phyloP scores from a whole-genome alignment of 2,113 vertebrate species.

The Nothobranchius furzeri region DNA sequence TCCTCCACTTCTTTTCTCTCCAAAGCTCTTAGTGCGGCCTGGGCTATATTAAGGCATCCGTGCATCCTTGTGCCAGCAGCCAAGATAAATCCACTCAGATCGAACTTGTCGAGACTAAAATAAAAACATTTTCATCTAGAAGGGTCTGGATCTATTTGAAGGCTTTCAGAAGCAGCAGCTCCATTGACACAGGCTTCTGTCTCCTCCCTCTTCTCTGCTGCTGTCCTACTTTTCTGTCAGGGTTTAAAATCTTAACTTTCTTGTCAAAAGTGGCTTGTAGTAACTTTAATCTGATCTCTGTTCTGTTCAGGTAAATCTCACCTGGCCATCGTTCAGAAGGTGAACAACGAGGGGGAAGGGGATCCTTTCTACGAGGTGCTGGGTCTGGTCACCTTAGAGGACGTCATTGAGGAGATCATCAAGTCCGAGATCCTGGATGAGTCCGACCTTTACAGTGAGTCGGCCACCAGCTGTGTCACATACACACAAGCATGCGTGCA shows the following conservation, averaged over 20 bases:
- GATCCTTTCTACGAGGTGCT: slow-evolving; percentile 88
- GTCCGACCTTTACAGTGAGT: slow-evolving; percentile 88
- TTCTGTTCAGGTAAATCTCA: slow-evolving; percentile 52
- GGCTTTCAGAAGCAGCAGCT: slow-evolving; percentile 9
- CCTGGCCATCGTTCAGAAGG: slow-evolving; percentile 87
- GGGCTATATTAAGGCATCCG: slow-evolving; percentile 59
- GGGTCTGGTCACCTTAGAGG: slow-evolving; percentile 86
- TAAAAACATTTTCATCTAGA: slow-evolving; percentile 14
- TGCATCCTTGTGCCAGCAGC: slow-evolving; percentile 32
- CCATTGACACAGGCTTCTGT: background rate
- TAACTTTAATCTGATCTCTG: slow-evolving; percentile 79
- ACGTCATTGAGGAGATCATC: slow-evolving; percentile 91
- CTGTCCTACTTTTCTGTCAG: slow-evolving; percentile 29
- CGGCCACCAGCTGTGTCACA: too few relatives aligned
- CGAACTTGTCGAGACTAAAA: slow-evolving; percentile 9
- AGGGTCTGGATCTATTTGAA: slow-evolving; percentile 22
- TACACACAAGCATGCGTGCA: too few relatives aligned
- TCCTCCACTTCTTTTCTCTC: slow-evolving; percentile 13
- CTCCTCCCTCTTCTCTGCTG: background rate
- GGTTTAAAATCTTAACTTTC: background rate
- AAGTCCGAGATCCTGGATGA: slow-evolving; percentile 92
- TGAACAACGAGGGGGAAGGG: slow-evolving; percentile 88
- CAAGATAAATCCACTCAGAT: slow-evolving; percentile 42
- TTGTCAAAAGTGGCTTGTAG: background rate
- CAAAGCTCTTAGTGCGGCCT: slow-evolving; percentile 56